Evolutionary conservation across 2,113 vertebrate genomes (phyloP), one percentile per base, ranked within the genome.

Genomic region (Cyprinodon variegatus): DNA sequence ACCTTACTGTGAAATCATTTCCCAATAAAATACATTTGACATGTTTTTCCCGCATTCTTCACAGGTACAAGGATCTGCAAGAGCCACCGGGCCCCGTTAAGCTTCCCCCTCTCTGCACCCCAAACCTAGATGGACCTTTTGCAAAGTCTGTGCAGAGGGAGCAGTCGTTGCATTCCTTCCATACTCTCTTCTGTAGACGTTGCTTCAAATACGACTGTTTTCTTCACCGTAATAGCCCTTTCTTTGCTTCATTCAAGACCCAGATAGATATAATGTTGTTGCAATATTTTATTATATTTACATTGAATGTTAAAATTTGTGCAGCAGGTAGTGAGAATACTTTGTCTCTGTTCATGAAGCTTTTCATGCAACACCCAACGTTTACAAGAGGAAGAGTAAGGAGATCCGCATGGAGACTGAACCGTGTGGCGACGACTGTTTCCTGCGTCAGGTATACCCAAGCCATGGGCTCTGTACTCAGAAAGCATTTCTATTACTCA

Each of bases 141-240:
- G 97, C 98, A 61, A 98, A 96, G 93, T 99, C 97, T 0, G 98
- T 99, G 77, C 97, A 98, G 93, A 93, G 98, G 60, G 97, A 99
- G 71, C 98, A 99, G 89, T 97, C 96, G 6, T 92, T 99, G 64
- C 98, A 99, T 92, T 99, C 98, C 88, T 99, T 99, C 93, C 97
- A 99, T 93, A 98, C 98, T 0, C 96, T 99, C 65, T 99, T 99
- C 92, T 99, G 98, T 91, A 95, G 96, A 22, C 97, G 98, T 65
- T 99, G 98, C 94, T 99, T 99, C 94, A 99, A 98, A 88, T 99
- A 99, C 13, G 98, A 99, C 95, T 99, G 98, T 81, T 99, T 99
- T 85, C 95, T 99, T 79, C 97, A 99, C 88, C 97, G 98, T 99
- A 96, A 90, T 70, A 39, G 4, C 59, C 67, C 11, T 0, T 66